Base-by-base conservation (phyloP, 2,113 vertebrate genomes). In the Trematocara variabile region DNA sequence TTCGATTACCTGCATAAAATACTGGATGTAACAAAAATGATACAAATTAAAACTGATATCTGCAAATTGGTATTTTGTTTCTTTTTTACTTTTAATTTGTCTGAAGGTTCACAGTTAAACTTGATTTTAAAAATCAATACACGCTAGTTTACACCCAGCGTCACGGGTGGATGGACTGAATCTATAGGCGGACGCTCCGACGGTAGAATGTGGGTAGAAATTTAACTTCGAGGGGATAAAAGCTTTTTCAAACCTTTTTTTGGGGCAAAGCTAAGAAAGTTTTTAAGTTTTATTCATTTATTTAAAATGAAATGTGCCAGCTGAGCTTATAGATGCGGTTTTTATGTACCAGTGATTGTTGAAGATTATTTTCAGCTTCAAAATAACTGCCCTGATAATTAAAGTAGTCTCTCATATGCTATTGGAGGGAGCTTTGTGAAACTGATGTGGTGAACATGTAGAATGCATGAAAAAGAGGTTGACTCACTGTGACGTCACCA, bases 271-370 rank as follows among this genome's bases (percentile, higher is more conserved):
- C 25, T 56, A 30, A 16, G 13, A 30, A 56, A 30, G 55, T 16
- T 33, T 5, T 58, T 0, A 33, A 18, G 56, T 2, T 33, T 14
- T 18, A 18, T 37, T 39, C 6, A 65, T 65, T 13, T 3, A 65
- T 37, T 63, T 63, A 37, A 37, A 63, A 12, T 63, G 0, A 37
- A 37, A 63, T 3, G 33, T 1, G 58, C 0, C 16, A 18, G 16
- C 0, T 63, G 58, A 63, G 33, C 9, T 37, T 3, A 39, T 39
- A 20, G 4, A 37, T 0, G 60, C 0, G n/a, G 1, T 65, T 65
- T 65, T 65, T 65, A 37, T 39, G 18, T 12, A 37, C 1, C 5
- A 1, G 33, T 1, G 33, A 65, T 65, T 65, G 10, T 65, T 65
- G 3, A 65, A 39, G 18, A 12, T 39, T 20, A 39, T 20, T 37